These are phyloP conservation scores for Polymixis lichenea DNA, from an alignment of 2,888 invertebrate species.

Conservation along the genomic window DNA sequence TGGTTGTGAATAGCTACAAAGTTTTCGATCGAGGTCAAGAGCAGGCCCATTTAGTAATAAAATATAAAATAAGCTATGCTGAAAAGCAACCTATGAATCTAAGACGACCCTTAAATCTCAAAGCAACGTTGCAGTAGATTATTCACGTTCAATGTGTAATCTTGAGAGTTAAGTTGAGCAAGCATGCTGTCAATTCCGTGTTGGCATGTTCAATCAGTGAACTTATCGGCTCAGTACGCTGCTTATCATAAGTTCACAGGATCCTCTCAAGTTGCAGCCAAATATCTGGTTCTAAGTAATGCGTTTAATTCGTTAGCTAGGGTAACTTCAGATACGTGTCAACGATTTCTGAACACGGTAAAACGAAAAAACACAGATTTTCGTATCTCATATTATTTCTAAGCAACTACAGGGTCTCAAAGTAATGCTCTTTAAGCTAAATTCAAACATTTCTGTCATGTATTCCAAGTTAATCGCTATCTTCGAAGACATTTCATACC, in stretches of 20 bases:
- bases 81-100: not conserved
- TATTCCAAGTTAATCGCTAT: too few species aligned
- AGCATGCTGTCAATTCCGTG: constrained; percentile 13
- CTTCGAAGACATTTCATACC: too few species aligned
- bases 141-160: constrained; percentile 36
- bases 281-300: not conserved
- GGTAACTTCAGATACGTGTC: not conserved
- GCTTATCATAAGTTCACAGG: not conserved
- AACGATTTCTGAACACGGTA: not conserved
- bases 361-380: too few species aligned
- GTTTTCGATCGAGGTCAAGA: too few species aligned
- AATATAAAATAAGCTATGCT: too few species aligned
- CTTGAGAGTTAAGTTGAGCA: constrained; percentile 7
- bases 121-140: constrained; percentile 14
- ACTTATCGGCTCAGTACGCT: constrained; percentile 8
- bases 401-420: too few species aligned
- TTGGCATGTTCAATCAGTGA: constrained; percentile 1
- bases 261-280: not conserved
- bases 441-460: too few species aligned
- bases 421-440: too few species aligned
- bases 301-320: not conserved
- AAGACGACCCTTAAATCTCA: not conserved
- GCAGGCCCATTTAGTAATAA: too few species aligned
- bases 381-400: not conserved
- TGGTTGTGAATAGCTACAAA: too few species aligned